Base-by-base conservation (phyloP, 2,113 vertebrate species). In the Menura novaehollandiae region DNA sequence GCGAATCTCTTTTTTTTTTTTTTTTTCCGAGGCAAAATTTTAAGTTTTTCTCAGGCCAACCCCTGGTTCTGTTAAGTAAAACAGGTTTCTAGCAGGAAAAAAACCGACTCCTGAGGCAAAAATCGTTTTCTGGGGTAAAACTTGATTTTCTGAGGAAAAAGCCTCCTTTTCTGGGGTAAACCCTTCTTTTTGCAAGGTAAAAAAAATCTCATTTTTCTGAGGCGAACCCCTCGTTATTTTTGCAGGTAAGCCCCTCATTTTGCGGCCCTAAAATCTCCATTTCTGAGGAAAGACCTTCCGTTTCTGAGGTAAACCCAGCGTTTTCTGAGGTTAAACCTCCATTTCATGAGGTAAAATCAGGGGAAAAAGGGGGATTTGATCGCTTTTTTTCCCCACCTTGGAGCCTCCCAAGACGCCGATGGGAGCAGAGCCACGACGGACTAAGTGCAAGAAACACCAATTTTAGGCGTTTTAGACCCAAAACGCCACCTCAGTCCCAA, bases 51-150 rank as follows among this genome's bases (percentile, higher is more conserved):
- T 26, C 22, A 26, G 52, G 23, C 2, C 23, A 28, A 44, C 41
- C 0, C 17, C 4, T 2, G 11, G 11, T 10, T 6, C 30, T 8
- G 15, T 8, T 22, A 37, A 14, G 5, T 23, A 30, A 51, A 24
- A 47, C 13, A 2, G 35, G 3, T 28, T 27, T 47, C 5, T 3
- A 2, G 7, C 18, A 8, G 17, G 39, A 41, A 41, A 41, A 20
- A 49, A 7, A 2, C 7, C 9, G 9, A n/a, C 30, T 15, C 6
- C 15, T 6, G 23, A 67, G 64, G 6, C 7, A 7, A 18, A 47
- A 63, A 39, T 4, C 10, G 3, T 49, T 51, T 33, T 33, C 8
- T 33, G 17, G 19, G 30, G 17, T 32, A 32, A 55, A 33, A 55
- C 11, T 11, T 3, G 3, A 6, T 14, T 14, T 58, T 14, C 8